These are phyloP conservation scores for Lordiphosa andalusiaca DNA, from an alignment of 2,888 invertebrate species.

Conservation along the genomic window DNA sequence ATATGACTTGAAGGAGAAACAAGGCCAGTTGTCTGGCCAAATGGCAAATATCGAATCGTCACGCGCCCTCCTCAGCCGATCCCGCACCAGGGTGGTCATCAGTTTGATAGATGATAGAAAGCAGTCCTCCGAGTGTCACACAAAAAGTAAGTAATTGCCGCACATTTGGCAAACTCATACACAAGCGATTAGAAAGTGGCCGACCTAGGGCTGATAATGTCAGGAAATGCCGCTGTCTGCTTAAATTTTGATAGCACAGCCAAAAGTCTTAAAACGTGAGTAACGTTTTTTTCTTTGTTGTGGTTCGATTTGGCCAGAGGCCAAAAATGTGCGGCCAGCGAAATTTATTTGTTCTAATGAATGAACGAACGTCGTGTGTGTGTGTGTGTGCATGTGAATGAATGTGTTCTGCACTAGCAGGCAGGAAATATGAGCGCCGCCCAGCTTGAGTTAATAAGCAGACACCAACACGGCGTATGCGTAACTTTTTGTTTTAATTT, in stretches of 20 bases:
- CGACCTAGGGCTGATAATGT: conserved; percentile 25
- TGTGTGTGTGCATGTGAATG: conserved; percentile 18
- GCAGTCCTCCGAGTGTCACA: conserved; percentile 6
- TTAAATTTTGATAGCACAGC: conserved; percentile 5
- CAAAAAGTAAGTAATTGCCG: conserved; percentile 55
- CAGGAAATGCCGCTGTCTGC: conserved; percentile 1
- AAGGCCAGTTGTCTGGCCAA: conserved; percentile 44
- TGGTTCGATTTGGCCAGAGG: conserved; percentile 44
- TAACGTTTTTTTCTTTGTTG: conserved; percentile 24
- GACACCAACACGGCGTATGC: conserved; percentile 50
- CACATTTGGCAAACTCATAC: conserved; percentile 45
- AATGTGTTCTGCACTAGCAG: conserved; percentile 33
- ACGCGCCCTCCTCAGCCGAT: conserved; percentile 34
- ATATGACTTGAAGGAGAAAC: conserved; percentile 67
- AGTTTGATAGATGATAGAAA: conserved; percentile 52
- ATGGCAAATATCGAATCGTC: conserved; percentile 30
- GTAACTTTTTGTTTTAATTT: conserved; percentile 32
- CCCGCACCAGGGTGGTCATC: conserved; percentile 10
- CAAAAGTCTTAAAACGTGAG: conserved; percentile 48
- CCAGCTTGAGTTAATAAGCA: conserved; percentile 48
- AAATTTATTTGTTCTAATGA: conserved; percentile 65
- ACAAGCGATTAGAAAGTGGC: conserved; percentile 34
- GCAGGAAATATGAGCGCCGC: conserved; percentile 40
- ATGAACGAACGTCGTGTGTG: conserved; percentile 29
- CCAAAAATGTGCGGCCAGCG: conserved; percentile 43